Base-by-base conservation (phyloP, 2,113 vertebrate genomes). In the Bagarius yarrelli region DNA sequence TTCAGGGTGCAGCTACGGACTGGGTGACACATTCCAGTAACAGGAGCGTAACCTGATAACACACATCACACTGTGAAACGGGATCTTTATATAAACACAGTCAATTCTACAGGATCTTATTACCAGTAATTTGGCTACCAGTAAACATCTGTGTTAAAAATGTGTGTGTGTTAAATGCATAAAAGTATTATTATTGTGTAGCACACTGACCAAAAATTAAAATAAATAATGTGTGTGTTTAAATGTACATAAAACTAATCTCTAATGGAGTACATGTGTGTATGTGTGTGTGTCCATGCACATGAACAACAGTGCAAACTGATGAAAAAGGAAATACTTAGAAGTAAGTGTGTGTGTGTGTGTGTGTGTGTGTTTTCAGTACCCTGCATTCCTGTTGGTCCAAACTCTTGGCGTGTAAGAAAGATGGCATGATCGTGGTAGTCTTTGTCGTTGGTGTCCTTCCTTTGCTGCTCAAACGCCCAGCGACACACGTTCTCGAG, bases 361-460 rank as follows among this genome's bases (percentile, higher is more conserved):
- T 61, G 55, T 53, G 86, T 50, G 21, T 67, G 64, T 25, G 50
- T 59, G 44, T 19, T 64, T 87, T 86, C 84, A 85, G 87, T 89
- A 96, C 95, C 95, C 93, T 98, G 96, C 97, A 98, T 99, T 83
- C 97, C 97, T 0, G 95, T 94, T 1, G 97, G 97, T 3, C 97
- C 97, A 2, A 99, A 99, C 86, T 98, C 96, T 90, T 98, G 96
- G 69, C 96, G 91, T 4, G 95, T 98, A 86, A 99, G 95, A 88
- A 98, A 99, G 90, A 99, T 96, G 55, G 97, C 96, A 0, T 98
- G 98, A 83, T 99, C 98, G 0, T 99, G 98, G 63, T 97, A 95
- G 19, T 98, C 94, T 0, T 94, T 94, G 0, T 96, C 95, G 1
- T 82, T 93, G 0, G 91, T 91, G 86, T 96, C 95, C 0, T 96